Conservation (phyloP, 53 echinoderm and acorn worm genomes). For the Temnopleurus reevesii region DNA sequence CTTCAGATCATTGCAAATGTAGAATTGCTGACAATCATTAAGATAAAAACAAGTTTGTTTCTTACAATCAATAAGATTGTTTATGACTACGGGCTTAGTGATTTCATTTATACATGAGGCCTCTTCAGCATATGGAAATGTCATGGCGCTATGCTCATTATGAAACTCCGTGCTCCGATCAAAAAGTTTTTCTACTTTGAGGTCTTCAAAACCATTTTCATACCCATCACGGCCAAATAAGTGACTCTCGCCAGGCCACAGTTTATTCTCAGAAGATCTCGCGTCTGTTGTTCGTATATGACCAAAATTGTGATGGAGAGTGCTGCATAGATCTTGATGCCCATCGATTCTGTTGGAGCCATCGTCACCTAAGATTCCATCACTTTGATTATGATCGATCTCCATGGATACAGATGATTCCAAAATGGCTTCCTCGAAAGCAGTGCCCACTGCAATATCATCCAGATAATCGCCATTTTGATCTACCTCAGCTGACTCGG, state of each 20-base stretch:
- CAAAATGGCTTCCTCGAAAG: not conserved
- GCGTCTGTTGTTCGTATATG: too few relatives aligned
- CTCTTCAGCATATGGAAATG: not conserved
- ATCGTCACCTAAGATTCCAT: not conserved
- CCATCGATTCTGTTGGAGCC: not conserved
- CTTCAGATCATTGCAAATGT: not conserved
- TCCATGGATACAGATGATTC: not conserved
- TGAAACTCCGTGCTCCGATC: not conserved
- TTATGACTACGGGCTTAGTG: not conserved
- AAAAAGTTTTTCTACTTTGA: slow-evolving; percentile 10
- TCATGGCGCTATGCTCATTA: not conserved
- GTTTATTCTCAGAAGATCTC: not conserved
- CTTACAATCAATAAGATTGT: not conserved
- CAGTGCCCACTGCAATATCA: not conserved
- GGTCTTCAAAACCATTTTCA: not conserved
- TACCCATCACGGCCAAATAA: not conserved
- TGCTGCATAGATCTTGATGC: not conserved
- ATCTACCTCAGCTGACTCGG: not conserved
- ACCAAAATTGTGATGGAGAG: not conserved
- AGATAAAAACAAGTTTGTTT: not conserved
- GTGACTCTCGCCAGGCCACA: too few relatives aligned
- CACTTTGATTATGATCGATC: not conserved
- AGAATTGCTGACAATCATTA: not conserved
- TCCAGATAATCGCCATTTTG: not conserved
- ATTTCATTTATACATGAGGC: not conserved